Base-by-base conservation (phyloP, 2,888 invertebrate genomes). In the Nephrotoma guestfalica region DNA sequence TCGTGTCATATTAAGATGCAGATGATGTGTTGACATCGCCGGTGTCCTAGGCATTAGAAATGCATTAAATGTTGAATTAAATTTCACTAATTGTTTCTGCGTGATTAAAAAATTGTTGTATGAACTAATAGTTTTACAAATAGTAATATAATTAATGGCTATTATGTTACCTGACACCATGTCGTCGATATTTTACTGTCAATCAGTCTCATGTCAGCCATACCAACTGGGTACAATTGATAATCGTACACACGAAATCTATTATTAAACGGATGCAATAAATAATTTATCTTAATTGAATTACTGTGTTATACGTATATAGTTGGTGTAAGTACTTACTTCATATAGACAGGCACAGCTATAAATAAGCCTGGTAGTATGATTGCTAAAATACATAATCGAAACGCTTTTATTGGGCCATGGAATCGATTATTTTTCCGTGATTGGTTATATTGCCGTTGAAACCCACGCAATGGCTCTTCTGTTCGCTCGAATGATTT, bases 51-150 rank as follows among this genome's bases (percentile, higher is more conserved):
- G 92, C 87, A 96, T 92, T 86, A 96, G 92, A 90, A 94, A 96
- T 0, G 96, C 96, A 90, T 96, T 96, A 92, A 96, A 96, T 0
- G 95, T 95, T 0, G 95, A 93, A 89, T 96, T 96, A 0, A 94
- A 94, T 88, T 92, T 93, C 0, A 96, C 93, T 83, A 94, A 91
- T 92, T 96, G 95, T 83, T 93, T 93, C 95, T 96, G 89, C 41
- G 30, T 85, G 7, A 30, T 30, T 43, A 85, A 18, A 87, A 57
- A 87, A n/a, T 86, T 30, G 18, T 47, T 86, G 15, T n/a, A n/a
- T 83, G 83, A n/a, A 15, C 41, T 45, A 71, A 15, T 41, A 41
- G 13, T 11, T 86, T 6, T 30, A 13, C 40, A n/a, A 86, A 11
- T 43, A 30, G 0, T 51, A 57, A 57, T 57, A 15, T 57, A 57